Evolutionary conservation across 2,113 vertebrate species (phyloP).

Genomic region (Marmota monax): DNA sequence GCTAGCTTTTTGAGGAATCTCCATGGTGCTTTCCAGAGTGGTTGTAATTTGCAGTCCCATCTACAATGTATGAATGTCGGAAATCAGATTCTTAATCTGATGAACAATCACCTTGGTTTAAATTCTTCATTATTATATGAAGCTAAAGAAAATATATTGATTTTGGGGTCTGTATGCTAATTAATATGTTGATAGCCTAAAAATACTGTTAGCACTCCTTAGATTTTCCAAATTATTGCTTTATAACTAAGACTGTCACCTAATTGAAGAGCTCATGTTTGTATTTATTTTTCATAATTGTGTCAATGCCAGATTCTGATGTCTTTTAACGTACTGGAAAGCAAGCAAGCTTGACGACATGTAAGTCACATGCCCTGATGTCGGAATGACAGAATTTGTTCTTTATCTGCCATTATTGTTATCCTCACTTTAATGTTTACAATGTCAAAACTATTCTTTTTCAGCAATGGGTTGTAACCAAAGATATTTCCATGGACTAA

Average conservation of each 20-base stretch:
- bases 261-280: constrained; percentile 59
- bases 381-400: constrained; percentile 61
- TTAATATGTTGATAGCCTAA: constrained; percentile 33
- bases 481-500: constrained; percentile 50
- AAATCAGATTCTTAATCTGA: background rate
- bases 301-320: background rate
- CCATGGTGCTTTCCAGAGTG: no score
- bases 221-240: constrained; percentile 54
- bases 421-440: constrained; percentile 40
- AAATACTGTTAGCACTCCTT: constrained; percentile 17
- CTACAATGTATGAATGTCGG: no score
- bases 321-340: constrained; percentile 54
- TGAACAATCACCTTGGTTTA: background rate
- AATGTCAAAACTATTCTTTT: constrained; percentile 48
- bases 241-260: background rate
- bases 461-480: constrained; percentile 7
- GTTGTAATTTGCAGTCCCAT: no score
- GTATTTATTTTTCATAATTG: constrained; percentile 70
- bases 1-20: no score
- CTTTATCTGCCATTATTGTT: constrained; percentile 49
- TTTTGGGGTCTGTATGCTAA: background rate
- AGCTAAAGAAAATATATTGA: background rate
- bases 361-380: background rate
- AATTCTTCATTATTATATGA: background rate
- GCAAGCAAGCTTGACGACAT: constrained; percentile 61